Base-by-base conservation (phyloP, 2,797 vertebrate genomes). In the Microctenopoma stevenorrisi region DNA sequence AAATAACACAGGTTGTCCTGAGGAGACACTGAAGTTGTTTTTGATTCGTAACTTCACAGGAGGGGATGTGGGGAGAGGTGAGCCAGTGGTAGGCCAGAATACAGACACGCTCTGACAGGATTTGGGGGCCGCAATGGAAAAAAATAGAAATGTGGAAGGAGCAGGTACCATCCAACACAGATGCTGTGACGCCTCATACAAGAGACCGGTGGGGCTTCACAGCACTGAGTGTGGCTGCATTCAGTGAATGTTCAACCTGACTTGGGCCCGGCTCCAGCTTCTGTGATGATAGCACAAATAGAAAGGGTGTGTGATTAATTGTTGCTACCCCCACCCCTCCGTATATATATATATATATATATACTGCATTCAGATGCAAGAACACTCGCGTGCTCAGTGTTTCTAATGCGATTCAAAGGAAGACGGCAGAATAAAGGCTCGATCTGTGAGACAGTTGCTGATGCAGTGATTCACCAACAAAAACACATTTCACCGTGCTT, bases 1-100 rank as follows among this genome's bases (percentile, higher is more conserved):
- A 89, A 93, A 90, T 86, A 91, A 88, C 64, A 37, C 66, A 25
- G 74, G 49, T 56, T 86, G 68, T 90, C 87, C 87, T 71, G 65
- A 84, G 71, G 79, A 91, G 76, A 85, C 77, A 48, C 57, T 47
- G 63, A 58, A 64, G 61, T 84, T 84, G 74, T 74, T 54, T 74
- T 72, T 75, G 33, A 78, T 64, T 81, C 56, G 55, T 64, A 82
- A 74, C 82, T 74, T 82, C 67, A 67, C 56, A 58, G 33, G 48
- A 43, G 65, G 61, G 73, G 54, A 13, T 4, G 71, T 71, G 74
- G 76, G 74, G 47, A 62, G 61, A 52, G 61, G 26, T 42, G n/a
- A 54, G 74, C 74, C 82, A 86, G 82, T 72, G 76, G 68, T 65
- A 83, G 56, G 86, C 61, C 68, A 74, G 65, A 73, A 82, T 83